Base-by-base conservation (phyloP, 2,888 invertebrate genomes). In the Drosophila picticornis region DNA sequence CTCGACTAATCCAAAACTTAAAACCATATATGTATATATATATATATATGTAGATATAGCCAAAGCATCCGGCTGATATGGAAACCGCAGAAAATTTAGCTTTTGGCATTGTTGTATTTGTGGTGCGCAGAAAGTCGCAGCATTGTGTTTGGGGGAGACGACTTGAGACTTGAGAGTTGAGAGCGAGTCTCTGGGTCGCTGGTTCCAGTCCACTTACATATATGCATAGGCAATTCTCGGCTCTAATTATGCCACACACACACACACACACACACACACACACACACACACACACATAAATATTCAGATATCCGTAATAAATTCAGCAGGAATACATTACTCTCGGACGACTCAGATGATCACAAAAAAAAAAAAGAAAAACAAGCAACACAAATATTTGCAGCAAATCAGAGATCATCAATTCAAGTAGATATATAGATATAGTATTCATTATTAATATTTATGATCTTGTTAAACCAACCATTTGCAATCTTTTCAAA, bases 181-280 rank as follows among this genome's bases (percentile, higher is more conserved):
- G 25, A n/a, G 19, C 22, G 22, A 19, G 29, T 55, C 31, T 25
- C 19, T 19, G 57, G 64, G 77, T 77, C 31, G 36, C 19, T 4
- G 50, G 60, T 75, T 78, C 78, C 78, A 78, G 65, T 75, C 75
- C 61, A 75, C 73, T 78, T 77, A 75, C 75, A 75, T 77, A 72
- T 64, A 77, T 64, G 75, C 72, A 75, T 75, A 65, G 43, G n/a
- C 29, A 72, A 77, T 72, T 70, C 71, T 38, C 58, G 58, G 48
- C 60, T 38, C 61, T 57, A 46, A 61, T 48, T 61, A 29, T 13
- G 46, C 16, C 46, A 31, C 43, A 34, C 31, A 52, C n/a, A 31
- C n/a, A 53, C 7, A 43, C 43, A 52, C 19, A 75, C n/a, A 53
- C 7, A 43, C 43, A 52, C 19, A 75, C 31, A 52, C n/a, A 31